Evolutionary conservation across 2,113 vertebrate genomes (phyloP).

Genomic region (Saimiri boliviensis): DNA sequence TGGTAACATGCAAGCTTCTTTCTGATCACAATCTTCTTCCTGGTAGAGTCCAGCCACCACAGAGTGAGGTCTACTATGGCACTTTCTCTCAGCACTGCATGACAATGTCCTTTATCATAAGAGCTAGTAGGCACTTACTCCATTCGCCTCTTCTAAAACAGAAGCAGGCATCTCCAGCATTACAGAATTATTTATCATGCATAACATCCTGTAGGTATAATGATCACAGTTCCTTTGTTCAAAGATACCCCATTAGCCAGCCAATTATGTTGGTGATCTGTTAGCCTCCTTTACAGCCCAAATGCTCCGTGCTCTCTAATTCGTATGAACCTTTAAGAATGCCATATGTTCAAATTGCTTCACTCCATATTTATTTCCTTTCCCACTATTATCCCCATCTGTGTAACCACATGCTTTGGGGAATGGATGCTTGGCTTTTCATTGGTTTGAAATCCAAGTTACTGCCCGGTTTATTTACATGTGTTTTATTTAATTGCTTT

Average conservation of each 20-base stretch:
- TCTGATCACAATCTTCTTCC: not conserved
- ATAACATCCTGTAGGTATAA: slow-evolving; percentile 60
- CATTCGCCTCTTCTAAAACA: not conserved
- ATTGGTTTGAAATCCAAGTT: slow-evolving; percentile 67
- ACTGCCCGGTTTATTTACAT: slow-evolving; percentile 63
- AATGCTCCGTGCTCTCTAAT: slow-evolving; percentile 69
- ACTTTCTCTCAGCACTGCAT: not conserved
- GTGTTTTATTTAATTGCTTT: slow-evolving; percentile 59
- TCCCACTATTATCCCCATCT: slow-evolving; percentile 73
- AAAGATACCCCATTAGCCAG: slow-evolving; percentile 63
- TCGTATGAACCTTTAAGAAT: slow-evolving; percentile 72
- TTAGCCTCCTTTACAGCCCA: slow-evolving; percentile 64
- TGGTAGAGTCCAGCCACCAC: not conserved
- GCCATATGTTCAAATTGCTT: slow-evolving; percentile 77
- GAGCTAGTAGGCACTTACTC: not conserved
- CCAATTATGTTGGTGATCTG: slow-evolving; percentile 73
- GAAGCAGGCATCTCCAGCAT: not conserved
- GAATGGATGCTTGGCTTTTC: slow-evolving; percentile 62
- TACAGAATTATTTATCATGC: slow-evolving; percentile 52
- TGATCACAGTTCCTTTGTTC: slow-evolving; percentile 59
- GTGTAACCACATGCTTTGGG: slow-evolving; percentile 65
- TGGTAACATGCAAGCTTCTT: not conserved
- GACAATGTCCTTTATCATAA: not conserved
- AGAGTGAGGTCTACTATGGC: not conserved
- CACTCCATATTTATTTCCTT: slow-evolving; percentile 59